These are phyloP conservation scores for Zophobas morio DNA, from an alignment of 1,140 invertebrate species.

Conservation along the genomic window DNA sequence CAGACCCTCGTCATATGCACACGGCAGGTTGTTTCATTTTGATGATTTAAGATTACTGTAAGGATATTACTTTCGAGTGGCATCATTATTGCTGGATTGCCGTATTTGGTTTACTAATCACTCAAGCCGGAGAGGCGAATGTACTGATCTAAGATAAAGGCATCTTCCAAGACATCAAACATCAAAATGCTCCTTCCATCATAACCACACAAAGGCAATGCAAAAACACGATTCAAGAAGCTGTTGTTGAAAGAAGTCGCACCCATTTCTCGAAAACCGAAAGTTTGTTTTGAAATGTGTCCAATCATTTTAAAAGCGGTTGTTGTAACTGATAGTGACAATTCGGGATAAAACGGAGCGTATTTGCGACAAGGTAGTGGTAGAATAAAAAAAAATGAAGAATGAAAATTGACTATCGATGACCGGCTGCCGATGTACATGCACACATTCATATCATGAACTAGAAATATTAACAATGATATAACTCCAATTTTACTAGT, in stretches of 20 bases:
- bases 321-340: too few species aligned
- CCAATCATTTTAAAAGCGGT: too few species aligned
- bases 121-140: constrained; percentile 24
- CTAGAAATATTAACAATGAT: too few species aligned
- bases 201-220: not conserved
- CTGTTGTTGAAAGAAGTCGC: not conserved
- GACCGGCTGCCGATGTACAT: too few species aligned
- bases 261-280: too few species aligned
- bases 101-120: constrained; percentile 60
- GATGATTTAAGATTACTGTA: constrained; percentile 63
- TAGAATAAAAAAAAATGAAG: too few species aligned
- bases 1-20: constrained; percentile 61
- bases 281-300: too few species aligned
- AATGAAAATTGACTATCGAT: too few species aligned
- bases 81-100: constrained; percentile 58
- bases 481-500: too few species aligned
- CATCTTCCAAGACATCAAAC: constrained; percentile 1
- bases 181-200: constrained; percentile 11
- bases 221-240: not conserved
- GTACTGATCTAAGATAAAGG: constrained; percentile 28
- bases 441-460: too few species aligned
- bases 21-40: constrained; percentile 63
- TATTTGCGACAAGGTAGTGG: too few species aligned
- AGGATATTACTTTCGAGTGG: constrained; percentile 61
- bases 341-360: too few species aligned